Evolutionary conservation across 2,888 invertebrate genomes (phyloP).

Genomic region (Smittia aterrima): DNA sequence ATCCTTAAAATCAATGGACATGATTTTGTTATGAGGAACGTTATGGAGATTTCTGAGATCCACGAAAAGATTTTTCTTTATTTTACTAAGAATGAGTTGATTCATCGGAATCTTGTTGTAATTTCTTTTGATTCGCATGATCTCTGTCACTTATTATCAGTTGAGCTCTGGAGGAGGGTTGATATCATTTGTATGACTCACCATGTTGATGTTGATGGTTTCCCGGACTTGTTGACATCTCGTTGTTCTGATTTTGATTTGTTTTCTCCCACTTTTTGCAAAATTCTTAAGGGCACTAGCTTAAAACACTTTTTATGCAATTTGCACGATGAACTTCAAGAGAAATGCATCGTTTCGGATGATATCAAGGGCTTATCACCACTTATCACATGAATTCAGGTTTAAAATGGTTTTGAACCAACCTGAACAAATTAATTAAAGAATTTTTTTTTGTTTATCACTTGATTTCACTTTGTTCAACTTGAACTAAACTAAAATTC

Average conservation of each 20-base stretch:
- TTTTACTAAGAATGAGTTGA: not conserved
- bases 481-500: no score
- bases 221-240: slow-evolving; percentile 31
- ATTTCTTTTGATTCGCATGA: no score
- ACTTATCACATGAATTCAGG: not conserved
- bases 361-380: not conserved
- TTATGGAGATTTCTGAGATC: not conserved
- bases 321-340: not conserved
- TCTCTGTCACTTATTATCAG: no score
- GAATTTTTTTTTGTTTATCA: no score
- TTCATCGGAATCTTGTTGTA: not conserved
- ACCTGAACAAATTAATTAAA: no score
- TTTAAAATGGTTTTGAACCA: not conserved
- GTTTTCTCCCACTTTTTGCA: not conserved
- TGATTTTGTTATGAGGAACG: not conserved
- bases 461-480: no score
- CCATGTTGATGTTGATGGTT: not conserved
- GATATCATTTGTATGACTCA: not conserved
- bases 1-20: slow-evolving; percentile 11
- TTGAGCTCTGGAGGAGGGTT: no score
- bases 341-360: not conserved
- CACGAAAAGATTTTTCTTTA: not conserved
- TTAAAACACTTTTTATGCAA: not conserved
- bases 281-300: not conserved
- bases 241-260: not conserved